Evolutionary conservation across 1,140 invertebrate genomes (phyloP).

Genomic region (Uloborus diversus): DNA sequence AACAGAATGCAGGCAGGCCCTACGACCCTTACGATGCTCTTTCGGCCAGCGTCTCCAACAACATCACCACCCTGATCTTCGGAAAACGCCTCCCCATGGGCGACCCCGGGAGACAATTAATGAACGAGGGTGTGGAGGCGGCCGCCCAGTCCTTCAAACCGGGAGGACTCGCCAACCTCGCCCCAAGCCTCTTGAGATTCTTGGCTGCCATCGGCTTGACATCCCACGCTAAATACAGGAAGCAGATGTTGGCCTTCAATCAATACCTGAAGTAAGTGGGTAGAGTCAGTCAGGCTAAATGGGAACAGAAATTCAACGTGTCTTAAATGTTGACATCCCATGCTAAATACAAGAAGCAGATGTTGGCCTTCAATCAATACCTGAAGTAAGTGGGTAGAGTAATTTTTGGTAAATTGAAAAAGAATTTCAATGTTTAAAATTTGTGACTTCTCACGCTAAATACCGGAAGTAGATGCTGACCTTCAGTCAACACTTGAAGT

Average conservation of each 20-base stretch:
- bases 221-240: background rate
- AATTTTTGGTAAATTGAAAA: background rate
- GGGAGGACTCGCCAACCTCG: background rate
- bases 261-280: constrained; percentile 8
- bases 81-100: constrained; percentile 47
- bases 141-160: background rate
- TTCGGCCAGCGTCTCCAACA: constrained; percentile 50
- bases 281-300: background rate
- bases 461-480: too few relatives aligned
- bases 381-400: background rate
- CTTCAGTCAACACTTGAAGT: too few relatives aligned
- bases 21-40: constrained; percentile 24
- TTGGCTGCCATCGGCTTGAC: background rate
- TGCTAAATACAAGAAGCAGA: background rate
- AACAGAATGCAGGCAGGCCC: constrained; percentile 6
- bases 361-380: background rate
- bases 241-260: background rate
- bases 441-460: background rate
- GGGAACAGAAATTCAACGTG: background rate
- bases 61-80: constrained; percentile 53
- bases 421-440: background rate
- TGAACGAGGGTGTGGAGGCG: constrained; percentile 11
- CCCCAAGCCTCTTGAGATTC: background rate
- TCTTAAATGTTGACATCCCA: background rate
- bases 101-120: constrained; percentile 1